Evolutionary conservation across 2,113 vertebrate genomes (phyloP), one percentile per base, ranked within the genome.

Genomic region (Nicator chloris): DNA sequence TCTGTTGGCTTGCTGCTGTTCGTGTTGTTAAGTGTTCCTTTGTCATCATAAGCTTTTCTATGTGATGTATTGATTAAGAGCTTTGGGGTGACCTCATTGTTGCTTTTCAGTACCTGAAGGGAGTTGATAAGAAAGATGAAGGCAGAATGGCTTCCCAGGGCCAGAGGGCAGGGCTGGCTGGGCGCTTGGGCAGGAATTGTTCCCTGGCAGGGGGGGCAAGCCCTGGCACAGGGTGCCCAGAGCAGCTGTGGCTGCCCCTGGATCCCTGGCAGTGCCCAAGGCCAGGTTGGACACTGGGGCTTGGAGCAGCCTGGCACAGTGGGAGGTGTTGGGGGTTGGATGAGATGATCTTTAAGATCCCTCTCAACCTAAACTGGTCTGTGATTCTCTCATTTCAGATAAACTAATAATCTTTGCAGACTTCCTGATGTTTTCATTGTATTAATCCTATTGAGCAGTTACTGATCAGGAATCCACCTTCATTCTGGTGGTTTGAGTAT

Each of bases 131-230:
- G 28, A 40, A 75, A 26, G 16, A 22, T 47, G 3, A 35, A 30
- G n/a, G n/a, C n/a, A n/a, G 20, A 69, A 54, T 75, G 61, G 16
- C 11, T 53, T 45, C 28, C 5, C 0, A 35, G 2, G 31, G 50
- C 4, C 21, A 51, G 15, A 81, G 59, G 9, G 7, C 4, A 45
- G 77, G 23, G 27, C 0, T 45, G 15, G 60, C 2, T 75, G 7
- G 20, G n/a, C n/a, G 3, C 0, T 53, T 30, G 20, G 45, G 13
- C 1, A 60, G 53, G 9, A 53, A 68, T 53, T 22, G 4, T 7
- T 75, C 23, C 15, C 39, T 51, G 69, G 1, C 0, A 59, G 77
- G 44, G 37, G 59, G 60, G 37, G 7, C 0, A 82, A 45, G 49
- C 22, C 22, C 77, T 73, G 86, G 51, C 3, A 4, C 9, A 13